Evolutionary conservation across 2,797 vertebrate species (phyloP).

Genomic region (Epinephelus coioides): DNA sequence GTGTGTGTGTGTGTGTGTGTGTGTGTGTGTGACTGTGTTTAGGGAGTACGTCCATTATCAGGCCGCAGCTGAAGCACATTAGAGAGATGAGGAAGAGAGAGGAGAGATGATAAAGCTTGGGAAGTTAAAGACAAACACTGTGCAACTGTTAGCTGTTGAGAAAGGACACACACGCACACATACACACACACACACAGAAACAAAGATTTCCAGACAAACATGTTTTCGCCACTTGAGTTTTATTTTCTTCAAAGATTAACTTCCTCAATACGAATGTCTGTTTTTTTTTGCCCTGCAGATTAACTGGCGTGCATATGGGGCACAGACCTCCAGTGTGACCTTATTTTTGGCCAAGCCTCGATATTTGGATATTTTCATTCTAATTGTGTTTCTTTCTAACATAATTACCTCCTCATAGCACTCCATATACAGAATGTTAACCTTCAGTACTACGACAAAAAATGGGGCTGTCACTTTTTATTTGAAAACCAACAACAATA

Average conservation of each 20-base stretch:
- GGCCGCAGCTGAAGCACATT: constrained; percentile 52
- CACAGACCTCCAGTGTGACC: not conserved
- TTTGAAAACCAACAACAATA: not conserved
- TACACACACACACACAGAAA: not conserved
- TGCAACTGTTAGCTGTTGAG: constrained; percentile 45
- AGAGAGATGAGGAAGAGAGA: constrained; percentile 37
- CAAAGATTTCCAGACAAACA: constrained; percentile 17
- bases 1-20: constrained; percentile 19
- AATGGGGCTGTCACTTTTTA: not conserved
- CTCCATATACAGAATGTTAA: not conserved
- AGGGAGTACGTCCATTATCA: constrained; percentile 51
- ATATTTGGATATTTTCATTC: not conserved
- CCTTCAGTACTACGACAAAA: not conserved
- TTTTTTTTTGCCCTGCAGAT: constrained; percentile 8
- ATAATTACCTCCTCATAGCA: not conserved
- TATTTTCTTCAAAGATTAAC: constrained; percentile 20
- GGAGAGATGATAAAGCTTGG: constrained; percentile 25
- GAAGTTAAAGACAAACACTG: constrained; percentile 34
- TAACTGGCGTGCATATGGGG: not conserved
- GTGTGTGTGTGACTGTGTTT: not conserved
- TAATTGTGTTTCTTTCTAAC: not conserved
- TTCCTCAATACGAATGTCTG: not conserved
- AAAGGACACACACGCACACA: constrained; percentile 1
- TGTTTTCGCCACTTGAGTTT: constrained; percentile 15
- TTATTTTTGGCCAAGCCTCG: not conserved